Percentiles rank a stretch among this genome's conserved stretches.
phyloP scores from a whole-genome alignment of 2,888 invertebrate genomes.

The Lathronympha strigana region DNA sequence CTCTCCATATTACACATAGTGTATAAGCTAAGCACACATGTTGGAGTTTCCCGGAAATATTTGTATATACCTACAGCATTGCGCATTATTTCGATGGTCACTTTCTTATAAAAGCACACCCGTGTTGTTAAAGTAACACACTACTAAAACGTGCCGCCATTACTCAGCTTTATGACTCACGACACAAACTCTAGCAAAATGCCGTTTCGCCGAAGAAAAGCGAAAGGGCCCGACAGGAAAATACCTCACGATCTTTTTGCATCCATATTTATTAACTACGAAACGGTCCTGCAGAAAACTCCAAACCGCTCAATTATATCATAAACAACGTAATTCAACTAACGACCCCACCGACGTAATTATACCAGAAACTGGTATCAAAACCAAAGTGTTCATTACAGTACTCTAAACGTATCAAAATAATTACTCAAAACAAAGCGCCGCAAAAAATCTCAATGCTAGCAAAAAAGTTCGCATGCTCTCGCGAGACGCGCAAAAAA shows the following conservation, averaged over 20 bases:
- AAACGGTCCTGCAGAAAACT: constrained; percentile 50
- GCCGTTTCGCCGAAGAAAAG: constrained; percentile 53
- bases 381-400: constrained; percentile 60
- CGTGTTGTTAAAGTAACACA: not conserved
- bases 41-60: too few relatives aligned
- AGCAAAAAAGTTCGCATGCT: constrained; percentile 71
- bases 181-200: constrained; percentile 36
- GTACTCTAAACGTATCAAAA: constrained; percentile 60
- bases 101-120: constrained; percentile 3
- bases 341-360: constrained; percentile 60
- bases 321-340: constrained; percentile 27
- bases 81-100: not conserved
- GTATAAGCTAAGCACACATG: too few relatives aligned
- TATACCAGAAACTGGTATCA: constrained; percentile 65
- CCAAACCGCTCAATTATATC: constrained; percentile 43
- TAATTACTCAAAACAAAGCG: constrained; percentile 64
- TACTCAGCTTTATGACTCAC: constrained; percentile 28
- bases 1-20: too few relatives aligned
- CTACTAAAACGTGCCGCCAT: not conserved
- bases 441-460: constrained; percentile 58
- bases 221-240: constrained; percentile 52
- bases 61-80: not conserved
- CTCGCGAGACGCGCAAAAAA: constrained; percentile 55
- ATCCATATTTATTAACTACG: constrained; percentile 41
- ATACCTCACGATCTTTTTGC: constrained; percentile 51